These are phyloP conservation scores for Nomada fabriciana DNA, from an alignment of 2,888 invertebrate genomes.

Conservation along the genomic window DNA sequence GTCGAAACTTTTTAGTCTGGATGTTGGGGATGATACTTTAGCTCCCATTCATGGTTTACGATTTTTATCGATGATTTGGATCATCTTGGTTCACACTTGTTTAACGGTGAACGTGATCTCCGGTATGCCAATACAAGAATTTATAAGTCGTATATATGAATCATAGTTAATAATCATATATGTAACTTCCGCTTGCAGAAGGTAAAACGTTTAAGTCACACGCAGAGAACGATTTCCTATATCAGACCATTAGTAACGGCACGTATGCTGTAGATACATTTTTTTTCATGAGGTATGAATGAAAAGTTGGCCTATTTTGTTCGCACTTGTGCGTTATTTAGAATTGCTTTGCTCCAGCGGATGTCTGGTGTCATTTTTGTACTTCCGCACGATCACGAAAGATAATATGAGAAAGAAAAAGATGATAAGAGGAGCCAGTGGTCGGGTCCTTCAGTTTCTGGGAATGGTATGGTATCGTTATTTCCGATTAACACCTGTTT, in stretches of 20 bases:
- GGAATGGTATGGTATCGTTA: conserved; percentile 84
- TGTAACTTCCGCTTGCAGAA: conserved; percentile 81
- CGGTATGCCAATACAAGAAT: conserved; percentile 59
- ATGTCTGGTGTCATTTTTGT: conserved; percentile 90
- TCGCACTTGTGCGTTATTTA: not conserved
- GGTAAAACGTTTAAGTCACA: conserved; percentile 84
- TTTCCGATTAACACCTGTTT: conserved; percentile 91
- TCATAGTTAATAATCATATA: not conserved
- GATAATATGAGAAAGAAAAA: conserved; percentile 84
- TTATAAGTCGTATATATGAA: not conserved
- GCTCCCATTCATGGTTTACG: conserved; percentile 87
- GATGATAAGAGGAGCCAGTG: conserved; percentile 82
- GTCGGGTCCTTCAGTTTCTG: conserved; percentile 85
- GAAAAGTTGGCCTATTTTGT: not conserved
- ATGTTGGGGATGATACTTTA: conserved; percentile 85
- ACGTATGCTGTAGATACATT: conserved; percentile 87
- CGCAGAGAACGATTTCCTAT: conserved; percentile 84
- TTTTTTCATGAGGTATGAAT: conserved; percentile 87
- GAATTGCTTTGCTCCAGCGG: conserved; percentile 85
- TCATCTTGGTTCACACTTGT: conserved; percentile 85
- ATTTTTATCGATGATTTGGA: conserved; percentile 88
- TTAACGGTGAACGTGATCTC: conserved; percentile 77
- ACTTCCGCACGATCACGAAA: conserved; percentile 88
- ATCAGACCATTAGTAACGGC: conserved; percentile 86
- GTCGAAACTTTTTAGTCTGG: conserved; percentile 75